Base-by-base conservation (phyloP, 2,888 invertebrate species). In the Congeria kusceri region DNA sequence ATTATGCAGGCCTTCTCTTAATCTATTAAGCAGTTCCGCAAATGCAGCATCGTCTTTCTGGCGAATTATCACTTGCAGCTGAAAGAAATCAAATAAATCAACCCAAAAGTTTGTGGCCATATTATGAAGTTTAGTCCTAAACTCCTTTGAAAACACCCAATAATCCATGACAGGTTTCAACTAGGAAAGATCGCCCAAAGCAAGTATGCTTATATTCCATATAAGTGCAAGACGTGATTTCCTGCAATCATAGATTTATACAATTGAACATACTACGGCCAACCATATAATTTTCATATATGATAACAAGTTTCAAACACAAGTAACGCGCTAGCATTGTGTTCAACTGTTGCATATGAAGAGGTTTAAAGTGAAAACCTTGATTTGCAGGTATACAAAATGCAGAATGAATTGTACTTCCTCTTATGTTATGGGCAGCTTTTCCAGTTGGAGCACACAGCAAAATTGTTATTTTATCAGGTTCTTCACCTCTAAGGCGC, bases 231-330 rank as follows among this genome's bases (percentile, higher is more conserved):
- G 71, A 15, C 39, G 20, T 73, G 9, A 82, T 63, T 76, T 81
- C 70, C 64, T 84, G 71, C 1, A 84, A 39, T 3, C 81, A 11
- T 27, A 57, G 32, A 69, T 78, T 63, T 3, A 81, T 63, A 53
- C 49, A 73, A 61, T 74, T 65, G 29, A 83, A 75, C 78, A 78
- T 84, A 29, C 59, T 61, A n/a, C 57, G 56, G n/a, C 84, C 81
- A 39, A 84, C 84, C 84, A 84, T 84, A 11, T 72, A 79, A 15
- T 76, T 70, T 57, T 82, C 82, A 77, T 84, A 81, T 39, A 82
- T 79, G 23, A 84, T 59, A 23, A 82, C 23, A 5, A 82, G 46
- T 32, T 62, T 67, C 7, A 84, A 25, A 44, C 67, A 20, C 13
- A 23, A 20, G 49, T 65, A 77, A 53, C 77, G 70, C 0, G 7